phyloP scores from a whole-genome alignment of 2,797 vertebrate species.

The Enteromius afrohamiltoni region DNA sequence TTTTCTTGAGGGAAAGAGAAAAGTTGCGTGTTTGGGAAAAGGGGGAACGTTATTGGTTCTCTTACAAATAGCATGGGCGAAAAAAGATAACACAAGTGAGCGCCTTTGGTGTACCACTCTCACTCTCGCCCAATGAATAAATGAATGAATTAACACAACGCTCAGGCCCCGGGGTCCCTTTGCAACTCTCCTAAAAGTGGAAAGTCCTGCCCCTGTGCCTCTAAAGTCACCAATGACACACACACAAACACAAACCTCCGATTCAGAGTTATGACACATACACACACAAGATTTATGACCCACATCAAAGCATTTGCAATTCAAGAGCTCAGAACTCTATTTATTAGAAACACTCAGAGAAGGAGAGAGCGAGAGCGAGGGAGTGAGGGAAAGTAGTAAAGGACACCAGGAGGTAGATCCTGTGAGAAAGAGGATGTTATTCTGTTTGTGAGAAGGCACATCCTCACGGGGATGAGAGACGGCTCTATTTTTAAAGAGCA shows the following conservation, averaged over 20 bases:
- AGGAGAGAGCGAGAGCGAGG: conserved; percentile 5
- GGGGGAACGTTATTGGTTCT: conserved; percentile 50
- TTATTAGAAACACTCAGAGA: conserved; percentile 50
- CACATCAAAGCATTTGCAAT: conserved; percentile 59
- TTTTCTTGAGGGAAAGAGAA: conserved; percentile 28
- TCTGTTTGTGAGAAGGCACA: conserved; percentile 43
- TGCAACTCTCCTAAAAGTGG: conserved; percentile 59
- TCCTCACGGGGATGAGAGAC: conserved; percentile 34
- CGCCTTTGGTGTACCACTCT: conserved; percentile 48
- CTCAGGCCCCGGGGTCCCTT: conserved; percentile 46
- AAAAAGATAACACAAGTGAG: conserved; percentile 51
- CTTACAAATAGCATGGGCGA: conserved; percentile 52
- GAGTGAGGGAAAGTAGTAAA: conserved; percentile 2
- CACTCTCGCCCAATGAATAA: conserved; percentile 55
- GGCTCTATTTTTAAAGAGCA: conserved; percentile 44
- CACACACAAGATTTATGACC: conserved; percentile 59
- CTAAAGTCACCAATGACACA: conserved; percentile 32
- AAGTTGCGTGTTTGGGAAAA: conserved; percentile 23
- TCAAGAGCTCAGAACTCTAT: conserved; percentile 59
- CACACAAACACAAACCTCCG: conserved; percentile 32
- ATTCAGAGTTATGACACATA: conserved; percentile 52
- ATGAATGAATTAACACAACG: conserved; percentile 63
- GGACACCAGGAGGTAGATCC: conserved; percentile 52
- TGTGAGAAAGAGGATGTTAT: conserved; percentile 46
- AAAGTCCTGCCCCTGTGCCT: conserved; percentile 47